Base-by-base conservation (phyloP, 2,113 vertebrate genomes). In the Pachycephala philippinensis region DNA sequence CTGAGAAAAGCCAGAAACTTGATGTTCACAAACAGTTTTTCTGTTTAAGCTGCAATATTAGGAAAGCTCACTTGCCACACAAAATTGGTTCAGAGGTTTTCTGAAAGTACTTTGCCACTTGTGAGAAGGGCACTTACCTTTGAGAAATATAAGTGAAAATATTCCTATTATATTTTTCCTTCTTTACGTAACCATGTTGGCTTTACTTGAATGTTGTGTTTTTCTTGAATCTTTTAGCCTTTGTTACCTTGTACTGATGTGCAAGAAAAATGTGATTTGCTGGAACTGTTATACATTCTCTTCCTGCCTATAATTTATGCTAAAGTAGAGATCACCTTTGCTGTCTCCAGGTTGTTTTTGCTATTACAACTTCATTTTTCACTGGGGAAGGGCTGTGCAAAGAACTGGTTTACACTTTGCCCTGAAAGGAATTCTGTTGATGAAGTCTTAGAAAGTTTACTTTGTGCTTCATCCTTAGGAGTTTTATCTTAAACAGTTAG, bases 401-500 rank as follows among this genome's bases (percentile, higher is more conserved):
- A 81, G 50, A 81, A 16, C 45, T 59, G 28, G n/a, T 92, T 84
- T 89, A 74, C 56, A 40, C 35, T 95, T 93, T 54, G 56, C 63
- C 69, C 72, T 78, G 72, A 56, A 93, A 95, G 69, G 86, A 91
- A 78, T 95, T 93, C 56, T 81, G 74, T 78, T 92, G 94, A 70
- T 4, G 1, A 87, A 89, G 53, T 91, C 70, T 87, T 89, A 84
- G 17, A 53, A 95, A 96, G 89, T 95, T 95, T 94, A 64, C 60
- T 96, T 90, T 76, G 30, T 4, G 16, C 39, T 89, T 28, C 53
- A 45, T 94, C 91, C 70, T 95, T 94, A 84, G 77, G 84, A 92
- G 78, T 89, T 94, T 89, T 84, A 53, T 95, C 87, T 94, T 92
- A 79, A 95, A 91, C 84, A 82, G 89, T 64, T 91, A 95, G 95